These are phyloP conservation scores for Cyprinodon brontotheroides DNA, from an alignment of 2,113 vertebrate genomes.

Conservation along the genomic window DNA sequence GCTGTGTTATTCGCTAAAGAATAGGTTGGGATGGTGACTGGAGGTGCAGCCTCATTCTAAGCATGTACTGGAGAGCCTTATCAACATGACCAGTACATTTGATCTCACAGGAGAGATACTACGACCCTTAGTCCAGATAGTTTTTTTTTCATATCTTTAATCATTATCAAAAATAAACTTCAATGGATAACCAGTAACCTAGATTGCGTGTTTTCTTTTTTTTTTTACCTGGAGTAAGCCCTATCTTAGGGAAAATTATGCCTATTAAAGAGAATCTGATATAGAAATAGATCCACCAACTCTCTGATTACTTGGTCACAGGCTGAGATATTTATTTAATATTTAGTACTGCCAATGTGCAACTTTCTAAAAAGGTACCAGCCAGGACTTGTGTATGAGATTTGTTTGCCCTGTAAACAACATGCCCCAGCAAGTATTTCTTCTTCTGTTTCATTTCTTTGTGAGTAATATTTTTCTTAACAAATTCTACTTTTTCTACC, in stretches of 20 bases:
- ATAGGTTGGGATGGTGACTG: background rate
- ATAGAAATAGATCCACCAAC: background rate
- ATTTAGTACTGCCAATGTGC: too few species aligned
- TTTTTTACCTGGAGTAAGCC: background rate
- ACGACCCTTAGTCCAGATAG: background rate
- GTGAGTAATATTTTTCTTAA: too few species aligned
- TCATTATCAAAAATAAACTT: background rate
- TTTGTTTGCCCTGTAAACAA: too few species aligned
- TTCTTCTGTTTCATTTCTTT: too few species aligned
- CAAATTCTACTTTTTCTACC: too few species aligned
- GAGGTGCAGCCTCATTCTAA: too few species aligned
- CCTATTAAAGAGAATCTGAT: background rate
- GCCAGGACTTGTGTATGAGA: too few species aligned
- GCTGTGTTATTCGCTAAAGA: too few species aligned
- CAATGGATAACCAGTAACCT: background rate
- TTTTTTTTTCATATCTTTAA: background rate
- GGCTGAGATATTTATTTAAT: too few species aligned
- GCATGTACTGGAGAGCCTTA: too few species aligned
- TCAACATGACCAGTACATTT: background rate
- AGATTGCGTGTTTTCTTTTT: background rate
- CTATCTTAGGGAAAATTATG: background rate
- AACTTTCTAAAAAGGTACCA: too few species aligned
- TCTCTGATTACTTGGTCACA: background rate
- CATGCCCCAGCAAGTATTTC: too few species aligned
- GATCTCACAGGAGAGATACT: background rate